Conservation (phyloP, 1,140 invertebrate genomes). For the Bombus impatiens region DNA sequence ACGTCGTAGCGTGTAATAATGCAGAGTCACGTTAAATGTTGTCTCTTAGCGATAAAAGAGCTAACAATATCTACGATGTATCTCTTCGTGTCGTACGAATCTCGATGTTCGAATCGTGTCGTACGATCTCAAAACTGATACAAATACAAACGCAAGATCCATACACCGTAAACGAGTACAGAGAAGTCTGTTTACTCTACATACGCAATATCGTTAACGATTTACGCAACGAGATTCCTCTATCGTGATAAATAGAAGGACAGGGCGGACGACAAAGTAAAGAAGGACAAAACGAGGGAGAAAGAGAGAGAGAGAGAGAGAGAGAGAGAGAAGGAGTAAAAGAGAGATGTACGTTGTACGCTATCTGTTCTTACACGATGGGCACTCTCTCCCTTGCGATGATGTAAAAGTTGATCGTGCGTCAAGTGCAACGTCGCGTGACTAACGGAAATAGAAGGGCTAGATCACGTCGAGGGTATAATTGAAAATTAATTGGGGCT, state of each 20-base stretch:
- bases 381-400: neutral
- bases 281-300: neutral
- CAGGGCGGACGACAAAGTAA: neutral
- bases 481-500: constrained; percentile 65
- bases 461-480: constrained; percentile 42
- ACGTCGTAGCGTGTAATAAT: too few relatives aligned
- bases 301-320: neutral
- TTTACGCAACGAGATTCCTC: constrained; percentile 30
- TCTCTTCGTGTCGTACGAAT: too few relatives aligned
- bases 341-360: too few relatives aligned
- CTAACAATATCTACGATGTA: too few relatives aligned
- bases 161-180: too few relatives aligned
- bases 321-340: neutral
- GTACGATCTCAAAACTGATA: too few relatives aligned
- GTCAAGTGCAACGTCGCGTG: constrained; percentile 64
- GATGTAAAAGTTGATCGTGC: constrained; percentile 50
- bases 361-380: constrained; percentile 4
- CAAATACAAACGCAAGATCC: too few relatives aligned
- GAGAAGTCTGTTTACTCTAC: neutral
- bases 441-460: constrained; percentile 55
- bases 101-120: too few relatives aligned
- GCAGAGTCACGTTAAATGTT: too few relatives aligned
- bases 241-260: neutral
- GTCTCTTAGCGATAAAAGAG: too few relatives aligned
- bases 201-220: constrained; percentile 20